Evolutionary conservation across 1,140 invertebrate genomes (phyloP).

Genomic region (Brachionus plicatilis): DNA sequence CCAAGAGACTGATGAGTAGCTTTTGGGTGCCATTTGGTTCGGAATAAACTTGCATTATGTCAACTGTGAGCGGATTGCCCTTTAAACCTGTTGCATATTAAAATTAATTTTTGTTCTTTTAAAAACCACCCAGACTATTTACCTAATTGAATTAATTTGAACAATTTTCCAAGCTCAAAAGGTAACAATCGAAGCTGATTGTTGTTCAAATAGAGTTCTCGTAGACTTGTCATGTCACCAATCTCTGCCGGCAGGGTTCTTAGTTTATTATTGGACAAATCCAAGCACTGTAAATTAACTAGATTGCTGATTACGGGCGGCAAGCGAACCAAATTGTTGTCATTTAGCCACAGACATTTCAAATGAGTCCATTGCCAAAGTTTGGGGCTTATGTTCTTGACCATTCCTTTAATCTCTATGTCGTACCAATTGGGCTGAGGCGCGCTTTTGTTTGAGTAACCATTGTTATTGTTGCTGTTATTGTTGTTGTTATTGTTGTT

Average conservation of each 20-base stretch:
- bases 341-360: slow-evolving; percentile 85
- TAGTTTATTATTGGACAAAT: slow-evolving; percentile 76
- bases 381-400: slow-evolving; percentile 80
- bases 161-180: slow-evolving; percentile 93
- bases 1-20: slow-evolving; percentile 71
- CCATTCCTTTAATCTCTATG: slow-evolving; percentile 59
- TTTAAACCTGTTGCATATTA: slow-evolving; percentile 69
- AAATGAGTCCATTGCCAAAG: slow-evolving; percentile 83
- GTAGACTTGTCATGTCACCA: slow-evolving; percentile 84
- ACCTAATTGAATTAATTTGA: slow-evolving; percentile 75
- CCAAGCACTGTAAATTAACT: slow-evolving; percentile 74
- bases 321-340: slow-evolving; percentile 80
- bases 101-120: background rate
- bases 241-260: slow-evolving; percentile 85
- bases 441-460: background rate
- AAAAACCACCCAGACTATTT: slow-evolving; percentile 39
- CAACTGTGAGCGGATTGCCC: slow-evolving; percentile 86
- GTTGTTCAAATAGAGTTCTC: slow-evolving; percentile 85
- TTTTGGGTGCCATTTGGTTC: slow-evolving; percentile 84
- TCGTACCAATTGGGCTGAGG: slow-evolving; percentile 47
- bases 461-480: background rate
- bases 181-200: slow-evolving; percentile 86
- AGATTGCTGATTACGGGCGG: slow-evolving; percentile 79
- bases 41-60: slow-evolving; percentile 81
- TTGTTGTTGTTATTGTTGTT: background rate